Base-by-base conservation (phyloP, 2,888 invertebrate genomes). In the Acleris cristana region DNA sequence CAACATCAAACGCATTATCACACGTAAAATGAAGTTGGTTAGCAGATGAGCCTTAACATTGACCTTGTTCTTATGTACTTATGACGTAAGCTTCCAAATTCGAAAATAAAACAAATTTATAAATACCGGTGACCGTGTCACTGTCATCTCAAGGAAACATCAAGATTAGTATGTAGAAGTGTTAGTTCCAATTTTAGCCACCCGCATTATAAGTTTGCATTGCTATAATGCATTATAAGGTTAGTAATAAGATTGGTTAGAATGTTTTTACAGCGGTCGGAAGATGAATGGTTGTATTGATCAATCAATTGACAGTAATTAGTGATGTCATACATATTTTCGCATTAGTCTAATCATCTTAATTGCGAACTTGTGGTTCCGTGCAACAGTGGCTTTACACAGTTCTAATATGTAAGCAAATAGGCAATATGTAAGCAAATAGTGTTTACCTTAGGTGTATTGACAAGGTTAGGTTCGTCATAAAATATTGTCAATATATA, bases 11-110 rank as follows among this genome's bases (percentile, higher is more conserved):
- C 7, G 14, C 18, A 49, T 49, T 65, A 60, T 19, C 44, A 14
- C 30, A 8, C 44, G 56, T 51, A 61, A 44, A 55, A 60, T 26
- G 44, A 52, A 61, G 16, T 55, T 55, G 23, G 61, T 19, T 55
- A 23, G 53, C 57, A 18, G 65, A 60, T 65, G 65, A 61, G 65
- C 65, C 65, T 65, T 65, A 60, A 60, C 60, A 60, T 60, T 61
- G 56, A 61, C 65, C 65, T 65, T 61, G 65, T 49, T 52, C 48
- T 44, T 40, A 48, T 52, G 61, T 16, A 18, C 48, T 18, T 18
- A 66, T 66, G 66, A 66, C 66, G 61, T 66, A 61, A 66, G 45
- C 64, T 52, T 57, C 34, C 48, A 40, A 54, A 65, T 54, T 60
- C 54, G 18, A 58, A 23, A 58, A 58, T 21, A 52, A 49, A 21